These are phyloP conservation scores for Trachurus trachurus DNA, from an alignment of 2,797 vertebrate genomes.

Conservation along the genomic window DNA sequence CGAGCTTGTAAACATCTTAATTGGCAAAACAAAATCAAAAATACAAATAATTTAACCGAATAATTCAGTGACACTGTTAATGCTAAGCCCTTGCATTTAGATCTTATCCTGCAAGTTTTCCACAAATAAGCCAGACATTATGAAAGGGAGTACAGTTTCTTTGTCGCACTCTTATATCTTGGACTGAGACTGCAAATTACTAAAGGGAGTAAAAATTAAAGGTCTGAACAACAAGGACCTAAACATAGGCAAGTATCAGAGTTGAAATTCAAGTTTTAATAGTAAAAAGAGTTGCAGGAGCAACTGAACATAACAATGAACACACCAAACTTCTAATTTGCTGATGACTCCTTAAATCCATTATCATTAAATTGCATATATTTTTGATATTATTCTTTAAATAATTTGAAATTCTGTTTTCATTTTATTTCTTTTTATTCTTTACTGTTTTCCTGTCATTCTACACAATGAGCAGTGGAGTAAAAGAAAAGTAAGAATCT, in stretches of 20 bases:
- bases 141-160: neutral
- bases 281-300: no score
- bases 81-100: neutral
- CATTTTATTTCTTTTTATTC: neutral
- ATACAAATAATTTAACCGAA: neutral
- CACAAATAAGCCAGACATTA: neutral
- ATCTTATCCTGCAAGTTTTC: neutral
- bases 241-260: no score
- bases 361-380: no score
- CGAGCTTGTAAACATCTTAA: neutral
- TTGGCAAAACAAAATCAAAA: neutral
- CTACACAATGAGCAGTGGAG: neutral
- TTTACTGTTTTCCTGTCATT: neutral
- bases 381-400: no score
- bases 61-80: neutral
- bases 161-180: neutral
- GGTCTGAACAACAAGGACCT: no score
- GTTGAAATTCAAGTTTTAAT: no score
- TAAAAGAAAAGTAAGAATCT: neutral
- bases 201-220: neutral
- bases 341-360: no score
- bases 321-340: no score
- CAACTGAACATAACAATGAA: no score
- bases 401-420: neutral
- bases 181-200: neutral